Evolutionary conservation across 2,113 vertebrate species (phyloP), one percentile per base, ranked within the genome.

Genomic region (Callipepla squamata): DNA sequence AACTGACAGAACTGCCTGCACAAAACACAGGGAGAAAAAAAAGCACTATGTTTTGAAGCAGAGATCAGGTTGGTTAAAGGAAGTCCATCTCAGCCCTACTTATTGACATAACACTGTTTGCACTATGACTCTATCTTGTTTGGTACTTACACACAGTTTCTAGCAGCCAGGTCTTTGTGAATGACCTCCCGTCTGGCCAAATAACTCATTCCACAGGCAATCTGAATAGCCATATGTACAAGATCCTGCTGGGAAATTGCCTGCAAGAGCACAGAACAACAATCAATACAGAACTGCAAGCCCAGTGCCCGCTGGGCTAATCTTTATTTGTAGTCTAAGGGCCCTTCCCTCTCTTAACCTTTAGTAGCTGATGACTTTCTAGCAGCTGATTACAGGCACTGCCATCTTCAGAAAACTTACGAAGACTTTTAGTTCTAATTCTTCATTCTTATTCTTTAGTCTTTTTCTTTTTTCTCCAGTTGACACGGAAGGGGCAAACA

Each of bases 211-310:
- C 99, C 99, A 93, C 99, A 99, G 67, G 99, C 98, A 20, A 99
- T 99, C 98, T 99, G 99, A 96, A 99, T 99, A 51, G 99, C 99
- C 99, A 99, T 99, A 81, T 99, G 99, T 13, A 99, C 99, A 94
- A 99, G 96, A 93, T 99, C 99, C 95, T 99, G 99, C 74, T 99
- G 99, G 94, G 99, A 99, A 96, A 99, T 98, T 0, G 99, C 99
- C 99, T 99, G 97, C 53, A 85, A 81, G 68, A 95, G 85, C 70
- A 96, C 55, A 93, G 80, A 92, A 90, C 38, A 94, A 40, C 19
- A 69, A 34, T 76, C 11, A 87, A 5, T 26, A 76, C 18, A 58
- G 17, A 92, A 79, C 48, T 40, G 28, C 48, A 53, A 75, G 65
- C 3, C 59, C 73, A 55, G 20, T 1, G 7, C 21, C 67, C 10